Conservation (phyloP, 2,888 invertebrate species). For the Tachystola acroxantha region DNA sequence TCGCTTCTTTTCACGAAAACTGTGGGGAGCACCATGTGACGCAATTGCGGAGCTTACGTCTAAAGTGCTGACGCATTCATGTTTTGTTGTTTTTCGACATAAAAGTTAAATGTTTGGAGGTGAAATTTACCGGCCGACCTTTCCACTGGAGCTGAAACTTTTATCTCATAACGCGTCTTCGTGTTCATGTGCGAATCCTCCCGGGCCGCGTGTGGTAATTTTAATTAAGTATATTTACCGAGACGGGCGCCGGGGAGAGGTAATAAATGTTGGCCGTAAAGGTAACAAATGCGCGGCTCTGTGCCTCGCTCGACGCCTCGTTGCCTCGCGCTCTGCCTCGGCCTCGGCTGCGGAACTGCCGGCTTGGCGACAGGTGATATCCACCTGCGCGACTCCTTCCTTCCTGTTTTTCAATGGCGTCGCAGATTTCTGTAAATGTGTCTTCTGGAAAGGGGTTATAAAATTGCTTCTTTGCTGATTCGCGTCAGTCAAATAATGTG, state of each 20-base stretch:
- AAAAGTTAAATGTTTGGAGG: conserved; percentile 18
- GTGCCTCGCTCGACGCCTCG: conserved; percentile 15
- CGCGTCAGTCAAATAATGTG: too few relatives aligned
- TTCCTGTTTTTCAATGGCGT: conserved; percentile 42
- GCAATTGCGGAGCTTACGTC: background rate
- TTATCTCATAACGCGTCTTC: conserved; percentile 47
- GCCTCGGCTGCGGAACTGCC: conserved; percentile 17
- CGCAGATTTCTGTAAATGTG: too few relatives aligned
- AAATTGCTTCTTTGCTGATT: too few relatives aligned
- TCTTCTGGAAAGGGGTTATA: background rate
- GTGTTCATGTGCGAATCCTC: conserved; percentile 44
- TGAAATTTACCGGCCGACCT: conserved; percentile 21
- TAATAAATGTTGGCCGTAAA: conserved; percentile 64
- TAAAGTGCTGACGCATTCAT: conserved; percentile 2
- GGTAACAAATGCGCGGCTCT: conserved; percentile 57
- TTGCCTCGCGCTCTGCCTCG: conserved; percentile 11
- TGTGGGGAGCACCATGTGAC: conserved; percentile 11
- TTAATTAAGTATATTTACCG: conserved; percentile 71
- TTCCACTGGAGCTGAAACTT: conserved; percentile 31
- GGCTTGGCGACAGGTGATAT: conserved; percentile 40
- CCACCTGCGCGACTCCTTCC: conserved; percentile 52
- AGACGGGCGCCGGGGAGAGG: conserved; percentile 44
- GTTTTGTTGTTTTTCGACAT: conserved; percentile 6
- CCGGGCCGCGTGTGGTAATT: conserved; percentile 59
- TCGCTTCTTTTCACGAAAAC: conserved; percentile 1